Evolutionary conservation across 1,140 invertebrate genomes (phyloP), one percentile per base, ranked within the genome.

Genomic region (Matsumurasca onukii): DNA sequence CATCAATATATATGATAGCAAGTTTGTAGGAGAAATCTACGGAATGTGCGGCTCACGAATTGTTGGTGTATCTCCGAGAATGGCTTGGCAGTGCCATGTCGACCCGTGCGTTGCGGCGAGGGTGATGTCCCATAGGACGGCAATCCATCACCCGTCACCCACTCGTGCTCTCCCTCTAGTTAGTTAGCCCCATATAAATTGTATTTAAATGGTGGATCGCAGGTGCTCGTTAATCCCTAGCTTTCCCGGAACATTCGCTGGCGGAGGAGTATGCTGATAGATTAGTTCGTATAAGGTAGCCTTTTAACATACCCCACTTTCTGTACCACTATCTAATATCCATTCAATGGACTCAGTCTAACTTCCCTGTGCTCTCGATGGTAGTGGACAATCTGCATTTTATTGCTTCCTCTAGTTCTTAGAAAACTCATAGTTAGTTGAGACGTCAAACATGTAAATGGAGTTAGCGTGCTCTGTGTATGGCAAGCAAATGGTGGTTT

Each of bases 241-340:
- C 12, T 12, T 52, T 52, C 25, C 55, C 25, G 9, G 22, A 17
- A 39, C 5, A n/a, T n/a, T n/a, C n/a, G n/a, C n/a, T 17, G 17
- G 34, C 17, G 34, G 55, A 5, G 24, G 55, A 29, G 55, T 59
- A 27, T 59, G 55, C 55, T 59, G 55, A 59, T 59, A 59, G 55
- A 59, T 59, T 59, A 59, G 55, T 59, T 59, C 55, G 25, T 59
- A 59, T 59, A 59, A 59, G 55, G 55, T 59, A 59, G 55, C 55
- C 55, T 27, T 59, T 59, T 59, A 59, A 59, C 55, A 59, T 59
- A 59, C 55, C 25, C 55, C 25, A 59, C 55, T 59, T 59, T 29
- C 55, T n/a, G 22, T 59, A 59, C 55, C 55, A 27, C 55, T 25
- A 29, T 29, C 55, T 59, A 59, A 59, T 59, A 59, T 59, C 55